Conservation (phyloP, 2,797 vertebrate species). For the Anableps anableps region DNA sequence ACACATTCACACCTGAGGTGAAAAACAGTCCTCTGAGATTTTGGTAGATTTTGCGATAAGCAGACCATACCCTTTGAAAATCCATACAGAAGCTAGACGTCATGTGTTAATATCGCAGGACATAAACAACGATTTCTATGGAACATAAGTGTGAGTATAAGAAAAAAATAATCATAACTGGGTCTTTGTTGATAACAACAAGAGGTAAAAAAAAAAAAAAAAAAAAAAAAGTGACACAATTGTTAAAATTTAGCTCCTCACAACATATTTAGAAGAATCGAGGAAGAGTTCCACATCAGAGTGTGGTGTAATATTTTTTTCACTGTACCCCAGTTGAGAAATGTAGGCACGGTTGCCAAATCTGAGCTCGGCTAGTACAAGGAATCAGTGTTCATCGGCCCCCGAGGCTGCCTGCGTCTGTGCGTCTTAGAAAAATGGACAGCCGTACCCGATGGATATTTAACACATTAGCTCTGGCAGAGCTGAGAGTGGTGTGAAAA, state of each 20-base stretch:
- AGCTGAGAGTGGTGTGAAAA: conserved; percentile 80
- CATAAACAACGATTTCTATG: conserved; percentile 40
- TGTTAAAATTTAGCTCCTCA: conserved; percentile 42
- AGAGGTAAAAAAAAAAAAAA: conserved; percentile 25
- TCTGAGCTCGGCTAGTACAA: conserved; percentile 69
- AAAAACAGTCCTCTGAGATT: conserved; percentile 60
- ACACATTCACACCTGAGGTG: conserved; percentile 67
- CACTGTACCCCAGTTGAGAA: conserved; percentile 70
- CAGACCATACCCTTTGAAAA: conserved; percentile 54
- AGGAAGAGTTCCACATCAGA: conserved; percentile 58
- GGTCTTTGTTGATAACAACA: conserved; percentile 27
- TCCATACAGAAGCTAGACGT: conserved; percentile 33
- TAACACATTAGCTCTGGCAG: conserved; percentile 81
- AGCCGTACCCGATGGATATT: conserved; percentile 79
- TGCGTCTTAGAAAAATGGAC: conserved; percentile 76
- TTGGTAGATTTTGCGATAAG: conserved; percentile 48
- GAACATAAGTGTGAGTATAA: conserved; percentile 11
- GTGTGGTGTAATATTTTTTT: conserved; percentile 47
- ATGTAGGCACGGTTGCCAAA: conserved; percentile 55
- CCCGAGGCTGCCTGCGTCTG: conserved; percentile 59
- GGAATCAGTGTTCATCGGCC: conserved; percentile 72
- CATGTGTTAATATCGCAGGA: conserved; percentile 37
- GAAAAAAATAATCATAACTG: conserved; percentile 4
- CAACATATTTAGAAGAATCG: conserved; percentile 59
- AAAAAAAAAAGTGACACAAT: conserved; percentile 30